phyloP scores from a whole-genome alignment of 2,113 vertebrate genomes.

The Zapus hudsonius region DNA sequence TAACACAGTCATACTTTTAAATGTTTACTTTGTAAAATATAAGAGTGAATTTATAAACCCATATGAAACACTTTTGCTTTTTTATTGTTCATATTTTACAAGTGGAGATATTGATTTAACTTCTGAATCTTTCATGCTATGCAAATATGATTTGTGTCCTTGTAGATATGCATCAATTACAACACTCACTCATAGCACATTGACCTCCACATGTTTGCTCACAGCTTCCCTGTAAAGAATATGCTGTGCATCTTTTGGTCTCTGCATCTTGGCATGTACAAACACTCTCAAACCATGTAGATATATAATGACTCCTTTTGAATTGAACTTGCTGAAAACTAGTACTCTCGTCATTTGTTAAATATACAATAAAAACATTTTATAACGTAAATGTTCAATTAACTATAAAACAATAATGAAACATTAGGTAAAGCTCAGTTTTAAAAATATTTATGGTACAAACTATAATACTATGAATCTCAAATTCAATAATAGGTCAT shows the following conservation, averaged over 20 bases:
- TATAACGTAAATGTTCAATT: background rate
- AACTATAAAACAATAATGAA: background rate
- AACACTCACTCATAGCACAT: background rate
- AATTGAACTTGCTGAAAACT: background rate
- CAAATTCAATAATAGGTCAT: background rate
- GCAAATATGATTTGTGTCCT: background rate
- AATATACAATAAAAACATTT: constrained; percentile 12
- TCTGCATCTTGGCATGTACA: background rate
- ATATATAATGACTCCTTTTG: background rate
- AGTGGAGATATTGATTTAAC: background rate
- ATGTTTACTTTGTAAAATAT: background rate
- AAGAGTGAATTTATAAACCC: background rate
- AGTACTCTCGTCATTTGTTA: background rate
- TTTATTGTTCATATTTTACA: background rate
- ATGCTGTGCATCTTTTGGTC: background rate
- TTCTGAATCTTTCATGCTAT: background rate
- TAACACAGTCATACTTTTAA: background rate
- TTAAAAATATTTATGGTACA: background rate
- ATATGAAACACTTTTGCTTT: background rate
- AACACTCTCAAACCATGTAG: background rate
- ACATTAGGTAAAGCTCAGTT: background rate
- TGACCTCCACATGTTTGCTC: background rate
- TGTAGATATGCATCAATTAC: background rate
- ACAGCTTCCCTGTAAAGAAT: background rate
- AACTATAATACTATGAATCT: background rate